phyloP scores from a whole-genome alignment of 2,888 invertebrate genomes.

The Steromphala cineraria region DNA sequence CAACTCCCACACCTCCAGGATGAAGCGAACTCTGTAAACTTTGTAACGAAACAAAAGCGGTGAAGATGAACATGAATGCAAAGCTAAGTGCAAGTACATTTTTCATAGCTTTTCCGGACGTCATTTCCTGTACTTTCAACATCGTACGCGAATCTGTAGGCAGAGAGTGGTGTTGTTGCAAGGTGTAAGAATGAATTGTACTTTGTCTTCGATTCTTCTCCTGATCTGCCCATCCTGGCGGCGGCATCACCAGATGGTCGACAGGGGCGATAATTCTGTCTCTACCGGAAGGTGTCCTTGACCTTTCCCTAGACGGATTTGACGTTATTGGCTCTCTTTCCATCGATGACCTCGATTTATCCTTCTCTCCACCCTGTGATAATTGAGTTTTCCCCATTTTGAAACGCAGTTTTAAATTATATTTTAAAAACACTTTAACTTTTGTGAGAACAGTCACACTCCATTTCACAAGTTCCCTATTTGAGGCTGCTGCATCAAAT shows the following conservation, averaged over 20 bases:
- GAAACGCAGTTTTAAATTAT: constrained; percentile 3
- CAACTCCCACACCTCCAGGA: constrained; percentile 65
- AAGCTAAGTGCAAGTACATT: constrained; percentile 67
- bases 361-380: not conserved
- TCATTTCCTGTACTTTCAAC: constrained; percentile 52
- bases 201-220: constrained; percentile 57
- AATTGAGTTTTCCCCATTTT: not conserved
- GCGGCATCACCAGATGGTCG: not conserved
- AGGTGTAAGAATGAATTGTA: constrained; percentile 59
- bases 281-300: constrained; percentile 3
- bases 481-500: too few species aligned
- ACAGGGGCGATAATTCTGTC: constrained; percentile 10
- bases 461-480: too few species aligned
- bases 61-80: constrained; percentile 71
- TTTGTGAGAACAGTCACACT: too few species aligned
- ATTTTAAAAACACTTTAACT: not conserved
- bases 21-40: constrained; percentile 70
- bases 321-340: not conserved
- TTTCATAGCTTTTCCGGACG: constrained; percentile 62
- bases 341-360: not conserved
- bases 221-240: constrained; percentile 26
- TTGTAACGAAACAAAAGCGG: constrained; percentile 70
- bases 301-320: not conserved
- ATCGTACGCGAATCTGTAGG: constrained; percentile 51
- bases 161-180: constrained; percentile 55